Evolutionary conservation across 2,797 vertebrate genomes (phyloP).

Genomic region (Octomys mimax): DNA sequence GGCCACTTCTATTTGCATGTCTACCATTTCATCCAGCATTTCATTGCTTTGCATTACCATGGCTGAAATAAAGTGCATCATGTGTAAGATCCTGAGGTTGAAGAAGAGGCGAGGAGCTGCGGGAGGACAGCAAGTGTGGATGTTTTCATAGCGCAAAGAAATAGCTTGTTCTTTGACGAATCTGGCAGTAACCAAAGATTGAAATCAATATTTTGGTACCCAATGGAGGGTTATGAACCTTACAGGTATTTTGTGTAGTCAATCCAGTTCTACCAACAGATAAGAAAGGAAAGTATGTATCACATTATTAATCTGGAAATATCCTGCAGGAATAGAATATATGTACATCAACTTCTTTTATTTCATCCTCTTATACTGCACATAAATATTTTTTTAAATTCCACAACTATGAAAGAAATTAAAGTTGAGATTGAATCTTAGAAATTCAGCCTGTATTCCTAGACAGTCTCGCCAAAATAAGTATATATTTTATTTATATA

Average conservation of each 20-base stretch:
- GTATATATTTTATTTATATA: neutral
- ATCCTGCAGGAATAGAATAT: neutral
- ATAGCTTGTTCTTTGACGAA: neutral
- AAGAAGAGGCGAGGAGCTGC: neutral
- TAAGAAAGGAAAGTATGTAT: neutral
- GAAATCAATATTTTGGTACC: neutral
- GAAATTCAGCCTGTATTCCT: neutral
- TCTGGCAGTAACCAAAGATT: neutral
- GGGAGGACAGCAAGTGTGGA: neutral
- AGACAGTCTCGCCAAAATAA: neutral
- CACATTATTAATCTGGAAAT: constrained; percentile 5
- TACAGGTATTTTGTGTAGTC: neutral
- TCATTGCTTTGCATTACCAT: constrained; percentile 33
- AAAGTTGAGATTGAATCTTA: neutral
- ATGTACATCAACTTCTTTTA: neutral
- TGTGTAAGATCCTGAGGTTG: neutral
- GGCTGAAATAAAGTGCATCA: constrained; percentile 29
- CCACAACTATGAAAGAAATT: neutral
- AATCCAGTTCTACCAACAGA: neutral
- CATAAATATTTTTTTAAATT: neutral
- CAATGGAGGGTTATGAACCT: neutral
- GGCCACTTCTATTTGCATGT: neutral
- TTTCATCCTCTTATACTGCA: neutral
- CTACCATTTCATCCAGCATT: neutral
- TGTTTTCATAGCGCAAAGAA: neutral